Evolutionary conservation across 2,797 vertebrate species (phyloP), one percentile per base, ranked within the genome.

Genomic region (Sternarchorhynchus goeldii): DNA sequence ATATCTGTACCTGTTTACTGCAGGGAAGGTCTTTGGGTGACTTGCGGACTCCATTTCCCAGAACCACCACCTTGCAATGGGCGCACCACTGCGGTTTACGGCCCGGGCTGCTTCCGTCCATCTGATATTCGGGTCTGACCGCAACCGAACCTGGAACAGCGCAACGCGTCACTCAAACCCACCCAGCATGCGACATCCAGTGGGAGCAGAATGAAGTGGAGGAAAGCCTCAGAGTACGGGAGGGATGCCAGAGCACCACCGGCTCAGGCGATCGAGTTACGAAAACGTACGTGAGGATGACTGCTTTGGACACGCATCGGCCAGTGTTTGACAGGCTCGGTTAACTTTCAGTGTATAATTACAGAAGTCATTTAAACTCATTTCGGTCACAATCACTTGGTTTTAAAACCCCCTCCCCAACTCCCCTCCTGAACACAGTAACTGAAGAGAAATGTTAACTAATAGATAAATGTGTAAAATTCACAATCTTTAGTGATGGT

Each of bases 31-130:
- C 94, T 85, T 90, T 94, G 88, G 90, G 79, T 3, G 95, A 88
- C 76, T 94, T 93, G 34, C 93, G 88, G 67, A 98, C 95, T 5
- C 94, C 94, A 1, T 94, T 95, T 75, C 96, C 96, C 79, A 99
- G 93, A 73, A 96, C 90, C 34, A 97, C 93, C 39, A 94, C 95
- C 81, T 95, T 97, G 91, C 97, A 99, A 79, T 95, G 91, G 81
- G 92, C 94, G 78, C 97, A 99, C 90, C 94, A 93, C 36, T 93
- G 95, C 18, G 95, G 91, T 55, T 93, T 92, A 78, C 86, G 64
- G 0, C 87, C 89, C 0, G 89, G 60, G 70, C 90, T 73, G 20
- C 90, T 86, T 25, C 85, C 67, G 0, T 83, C 34, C 3, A 85
- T 87, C 58, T 89, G 92, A 81, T 86, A 85, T 74, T 95, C 88